Evolutionary conservation across 2,888 invertebrate genomes (phyloP).

Genomic region (Sinelater perroti): DNA sequence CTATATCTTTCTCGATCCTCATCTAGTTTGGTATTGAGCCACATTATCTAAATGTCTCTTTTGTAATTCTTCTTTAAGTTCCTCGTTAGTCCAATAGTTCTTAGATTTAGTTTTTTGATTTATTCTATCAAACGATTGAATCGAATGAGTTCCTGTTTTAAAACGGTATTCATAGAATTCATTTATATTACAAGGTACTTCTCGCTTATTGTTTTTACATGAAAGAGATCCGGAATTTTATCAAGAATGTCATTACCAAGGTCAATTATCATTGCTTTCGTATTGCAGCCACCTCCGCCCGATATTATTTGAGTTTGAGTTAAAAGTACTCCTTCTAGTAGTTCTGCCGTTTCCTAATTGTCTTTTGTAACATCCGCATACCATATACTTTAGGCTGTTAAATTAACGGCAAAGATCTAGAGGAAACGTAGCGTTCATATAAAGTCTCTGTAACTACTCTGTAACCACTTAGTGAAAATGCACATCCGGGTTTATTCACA

Average conservation of each 20-base stretch:
- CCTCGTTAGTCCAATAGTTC: no score
- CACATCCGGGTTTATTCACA: conserved; percentile 69
- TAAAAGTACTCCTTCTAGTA: conserved; percentile 79
- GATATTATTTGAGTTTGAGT: conserved; percentile 77
- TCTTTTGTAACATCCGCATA: conserved; percentile 89
- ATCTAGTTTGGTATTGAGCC: no score
- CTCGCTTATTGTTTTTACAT: conserved; percentile 71
- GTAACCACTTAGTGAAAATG: conserved; percentile 82
- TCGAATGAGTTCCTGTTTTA: conserved; percentile 73
- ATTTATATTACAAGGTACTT: conserved; percentile 85
- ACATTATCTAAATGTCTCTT: no score
- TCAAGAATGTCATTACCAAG: conserved; percentile 74
- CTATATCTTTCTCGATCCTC: no score
- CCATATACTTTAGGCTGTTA: conserved; percentile 89
- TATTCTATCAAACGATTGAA: conserved; percentile 77
- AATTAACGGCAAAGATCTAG: conserved; percentile 74
- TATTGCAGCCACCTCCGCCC: conserved; percentile 66
- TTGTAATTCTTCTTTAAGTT: no score
- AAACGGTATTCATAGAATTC: conserved; percentile 93
- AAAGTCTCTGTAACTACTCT: conserved; percentile 76
- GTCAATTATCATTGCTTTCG: conserved; percentile 70
- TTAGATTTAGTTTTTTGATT: no score
- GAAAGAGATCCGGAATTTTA: conserved; percentile 76
- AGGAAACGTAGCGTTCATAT: conserved; percentile 74
- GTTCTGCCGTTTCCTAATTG: conserved; percentile 84